Conservation (phyloP, 2,888 invertebrate species). For the Gerosis bhagava region DNA sequence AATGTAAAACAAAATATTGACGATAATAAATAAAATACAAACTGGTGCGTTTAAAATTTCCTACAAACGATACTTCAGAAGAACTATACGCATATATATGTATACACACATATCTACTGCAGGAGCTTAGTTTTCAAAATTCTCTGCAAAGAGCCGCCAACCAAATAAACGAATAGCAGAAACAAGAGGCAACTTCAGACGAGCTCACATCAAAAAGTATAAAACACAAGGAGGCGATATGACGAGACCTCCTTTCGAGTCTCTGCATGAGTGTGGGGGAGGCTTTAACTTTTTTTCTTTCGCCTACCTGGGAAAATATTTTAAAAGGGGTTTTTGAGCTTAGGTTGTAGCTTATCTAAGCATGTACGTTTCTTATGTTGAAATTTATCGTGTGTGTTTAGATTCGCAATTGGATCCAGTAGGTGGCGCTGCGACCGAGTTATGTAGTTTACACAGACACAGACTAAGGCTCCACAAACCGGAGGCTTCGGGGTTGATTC, state of each 20-base stretch:
- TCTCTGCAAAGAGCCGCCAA: conserved; percentile 7
- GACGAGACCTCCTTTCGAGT: conserved; percentile 19
- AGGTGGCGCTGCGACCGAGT: too few species aligned
- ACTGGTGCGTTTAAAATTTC: too few species aligned
- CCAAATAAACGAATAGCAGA: conserved; percentile 22
- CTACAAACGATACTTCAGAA: too few species aligned
- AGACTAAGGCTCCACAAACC: too few species aligned
- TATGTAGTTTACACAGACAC: too few species aligned
- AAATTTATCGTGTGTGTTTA: too few species aligned
- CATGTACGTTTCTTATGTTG: conserved; percentile 1
- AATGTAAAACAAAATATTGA: too few species aligned
- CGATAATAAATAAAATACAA: too few species aligned
- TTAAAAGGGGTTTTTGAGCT: conserved; percentile 6
- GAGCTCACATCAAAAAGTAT: conserved; percentile 20
- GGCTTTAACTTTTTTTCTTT: conserved; percentile 5
- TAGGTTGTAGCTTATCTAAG: background rate
- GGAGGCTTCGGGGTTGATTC: too few species aligned
- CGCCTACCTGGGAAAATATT: conserved; percentile 12
- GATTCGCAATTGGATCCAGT: background rate
- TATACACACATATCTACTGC: too few species aligned
- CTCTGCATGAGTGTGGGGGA: conserved; percentile 2
- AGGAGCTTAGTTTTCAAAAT: conserved; percentile 14
- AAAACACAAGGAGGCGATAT: conserved; percentile 20
- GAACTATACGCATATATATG: too few species aligned
- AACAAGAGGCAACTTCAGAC: conserved; percentile 25